These are phyloP conservation scores for Philopedon plagiatum DNA, from an alignment of 2,888 invertebrate genomes.

Conservation along the genomic window DNA sequence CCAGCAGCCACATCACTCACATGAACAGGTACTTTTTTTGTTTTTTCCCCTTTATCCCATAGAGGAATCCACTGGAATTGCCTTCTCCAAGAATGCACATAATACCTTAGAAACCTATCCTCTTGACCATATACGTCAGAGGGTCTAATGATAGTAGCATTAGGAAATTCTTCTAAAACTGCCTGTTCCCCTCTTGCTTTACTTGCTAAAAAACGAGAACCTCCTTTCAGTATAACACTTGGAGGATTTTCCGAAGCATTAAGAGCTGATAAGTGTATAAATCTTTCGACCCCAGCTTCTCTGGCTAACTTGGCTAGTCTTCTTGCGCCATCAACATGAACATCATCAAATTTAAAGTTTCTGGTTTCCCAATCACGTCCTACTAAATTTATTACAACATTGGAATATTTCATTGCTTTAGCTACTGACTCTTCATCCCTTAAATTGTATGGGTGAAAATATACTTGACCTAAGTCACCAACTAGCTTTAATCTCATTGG, in stretches of 20 bases:
- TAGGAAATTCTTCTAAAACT: slow-evolving; percentile 95
- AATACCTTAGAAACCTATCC: slow-evolving; percentile 87
- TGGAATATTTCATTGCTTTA: slow-evolving; percentile 92
- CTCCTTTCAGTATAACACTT: slow-evolving; percentile 77
- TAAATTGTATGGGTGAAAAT: slow-evolving; percentile 89
- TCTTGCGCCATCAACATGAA: slow-evolving; percentile 88
- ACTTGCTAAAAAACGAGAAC: slow-evolving; percentile 82
- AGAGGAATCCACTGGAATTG: slow-evolving; percentile 79
- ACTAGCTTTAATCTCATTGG: slow-evolving; percentile 83
- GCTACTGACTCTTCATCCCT: slow-evolving; percentile 89
- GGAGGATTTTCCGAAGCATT: slow-evolving; percentile 83
- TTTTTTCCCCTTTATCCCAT: slow-evolving; percentile 87
- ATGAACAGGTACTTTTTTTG: slow-evolving; percentile 92
- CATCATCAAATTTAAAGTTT: slow-evolving; percentile 89
- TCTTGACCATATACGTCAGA: slow-evolving; percentile 92
- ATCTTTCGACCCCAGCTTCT: slow-evolving; percentile 86
- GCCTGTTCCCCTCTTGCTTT: slow-evolving; percentile 90
- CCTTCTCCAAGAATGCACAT: slow-evolving; percentile 76
- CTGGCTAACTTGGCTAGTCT: slow-evolving; percentile 82
- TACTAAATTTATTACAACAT: slow-evolving; percentile 96
- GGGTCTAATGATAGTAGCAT: slow-evolving; percentile 95
- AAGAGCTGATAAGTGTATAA: slow-evolving; percentile 93
- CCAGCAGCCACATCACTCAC: slow-evolving; percentile 90
- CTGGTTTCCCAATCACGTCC: slow-evolving; percentile 94
- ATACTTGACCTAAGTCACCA: slow-evolving; percentile 96